A percentile compares a stretch with the other conserved stretches of the same genome.
These are phyloP conservation scores for Dryobotodes eremita DNA, from an alignment of 2,888 invertebrate species.

Conservation along the genomic window DNA sequence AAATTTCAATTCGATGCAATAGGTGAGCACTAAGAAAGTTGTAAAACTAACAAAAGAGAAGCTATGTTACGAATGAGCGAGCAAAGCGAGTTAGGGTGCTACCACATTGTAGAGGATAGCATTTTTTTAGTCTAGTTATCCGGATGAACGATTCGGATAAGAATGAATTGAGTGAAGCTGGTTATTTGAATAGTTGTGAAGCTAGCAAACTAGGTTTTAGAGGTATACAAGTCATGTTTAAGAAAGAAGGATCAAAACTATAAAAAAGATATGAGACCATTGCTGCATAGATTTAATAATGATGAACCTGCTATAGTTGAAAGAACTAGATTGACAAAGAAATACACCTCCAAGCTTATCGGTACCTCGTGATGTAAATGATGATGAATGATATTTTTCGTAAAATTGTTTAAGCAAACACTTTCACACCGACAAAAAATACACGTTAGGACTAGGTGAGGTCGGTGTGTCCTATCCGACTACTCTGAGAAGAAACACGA, in stretches of 20 bases:
- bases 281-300: neutral
- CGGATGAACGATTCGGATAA: neutral
- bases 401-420: neutral
- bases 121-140: slow-evolving; percentile 5
- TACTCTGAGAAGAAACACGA: neutral
- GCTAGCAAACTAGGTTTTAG: neutral
- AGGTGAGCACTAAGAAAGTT: slow-evolving; percentile 58
- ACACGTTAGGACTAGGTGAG: neutral
- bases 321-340: slow-evolving; percentile 4
- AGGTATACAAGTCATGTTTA: neutral
- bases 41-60: slow-evolving; percentile 52
- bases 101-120: slow-evolving; percentile 6
- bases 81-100: slow-evolving; percentile 32
- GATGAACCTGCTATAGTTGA: too few relatives aligned
- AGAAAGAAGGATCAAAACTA: too few relatives aligned
- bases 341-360: neutral
- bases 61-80: slow-evolving; percentile 42
- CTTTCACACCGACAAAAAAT: neutral
- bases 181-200: slow-evolving; percentile 4
- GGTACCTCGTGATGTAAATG: neutral
- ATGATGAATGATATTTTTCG: neutral
- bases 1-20: slow-evolving; percentile 62
- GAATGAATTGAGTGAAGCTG: neutral
- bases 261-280: neutral
- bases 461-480: neutral